Evolutionary conservation across 2,888 invertebrate species (phyloP).

Genomic region (Syritta pipiens): DNA sequence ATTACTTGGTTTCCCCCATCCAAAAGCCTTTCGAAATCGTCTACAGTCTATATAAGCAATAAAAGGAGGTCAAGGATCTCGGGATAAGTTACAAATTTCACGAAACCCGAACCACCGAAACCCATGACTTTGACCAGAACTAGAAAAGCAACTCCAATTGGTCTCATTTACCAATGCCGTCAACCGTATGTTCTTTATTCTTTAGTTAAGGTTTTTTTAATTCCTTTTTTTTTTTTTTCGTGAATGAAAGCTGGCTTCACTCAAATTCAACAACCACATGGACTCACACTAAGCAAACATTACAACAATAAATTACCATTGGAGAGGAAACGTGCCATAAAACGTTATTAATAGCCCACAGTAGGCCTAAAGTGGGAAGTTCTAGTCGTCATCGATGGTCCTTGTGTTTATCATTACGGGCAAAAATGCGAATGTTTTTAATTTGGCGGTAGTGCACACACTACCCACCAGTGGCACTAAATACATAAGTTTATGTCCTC

Average conservation of each 20-base stretch:
- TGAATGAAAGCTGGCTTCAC: too few relatives aligned
- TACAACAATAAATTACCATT: slow-evolving; percentile 48
- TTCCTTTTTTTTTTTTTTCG: too few relatives aligned
- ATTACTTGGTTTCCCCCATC: slow-evolving; percentile 41
- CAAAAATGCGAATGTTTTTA: slow-evolving; percentile 18
- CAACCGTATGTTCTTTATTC: slow-evolving; percentile 2
- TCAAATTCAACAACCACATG: background rate
- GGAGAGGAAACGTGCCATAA: slow-evolving; percentile 59
- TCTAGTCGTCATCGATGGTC: slow-evolving; percentile 56
- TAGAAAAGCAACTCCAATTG: slow-evolving; percentile 4
- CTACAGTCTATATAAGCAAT: too few relatives aligned
- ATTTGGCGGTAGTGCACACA: background rate
- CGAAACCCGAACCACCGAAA: background rate
- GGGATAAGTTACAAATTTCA: too few relatives aligned
- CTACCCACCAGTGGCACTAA: too few relatives aligned
- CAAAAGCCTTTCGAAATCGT: background rate
- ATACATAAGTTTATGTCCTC: too few relatives aligned
- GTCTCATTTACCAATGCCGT: slow-evolving; percentile 18
- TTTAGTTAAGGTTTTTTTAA: too few relatives aligned
- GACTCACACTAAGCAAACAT: slow-evolving; percentile 11
- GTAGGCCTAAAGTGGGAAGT: background rate
- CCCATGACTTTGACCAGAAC: background rate
- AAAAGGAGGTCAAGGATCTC: slow-evolving; percentile 52
- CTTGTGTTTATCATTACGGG: slow-evolving; percentile 13
- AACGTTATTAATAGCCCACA: slow-evolving; percentile 51